phyloP scores from a whole-genome alignment of 2,888 invertebrate genomes.

The Trichopria drosophilae region DNA sequence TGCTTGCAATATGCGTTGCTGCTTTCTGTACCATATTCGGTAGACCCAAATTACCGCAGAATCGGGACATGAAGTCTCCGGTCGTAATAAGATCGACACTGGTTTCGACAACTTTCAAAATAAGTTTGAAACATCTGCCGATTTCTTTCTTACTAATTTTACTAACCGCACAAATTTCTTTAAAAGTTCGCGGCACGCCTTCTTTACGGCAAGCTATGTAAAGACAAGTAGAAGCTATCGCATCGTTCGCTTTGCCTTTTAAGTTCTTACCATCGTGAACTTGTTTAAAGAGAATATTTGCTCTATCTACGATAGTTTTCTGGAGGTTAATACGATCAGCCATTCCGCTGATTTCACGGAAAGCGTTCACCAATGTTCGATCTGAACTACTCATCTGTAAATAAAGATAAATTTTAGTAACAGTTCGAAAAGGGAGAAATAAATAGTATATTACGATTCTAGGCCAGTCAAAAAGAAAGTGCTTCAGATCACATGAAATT shows the following conservation, averaged over 20 bases:
- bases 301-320: constrained; percentile 94
- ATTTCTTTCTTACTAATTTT: constrained; percentile 99
- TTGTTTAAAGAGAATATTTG: constrained; percentile 96
- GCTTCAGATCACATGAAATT: too few species aligned
- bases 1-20: constrained; percentile 94
- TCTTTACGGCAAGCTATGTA: constrained; percentile 99
- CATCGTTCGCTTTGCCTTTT: constrained; percentile 95
- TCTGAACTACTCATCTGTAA: constrained; percentile 92
- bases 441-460: too few species aligned
- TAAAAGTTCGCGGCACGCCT: constrained; percentile 97
- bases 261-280: constrained; percentile 95
- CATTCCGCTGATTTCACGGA: constrained; percentile 97
- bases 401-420: constrained; percentile 52
- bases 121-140: constrained; percentile 95
- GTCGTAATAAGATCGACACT: constrained; percentile 97
- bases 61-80: constrained; percentile 98
- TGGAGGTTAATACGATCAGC: constrained; percentile 97
- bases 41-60: constrained; percentile 92
- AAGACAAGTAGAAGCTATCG: constrained; percentile 97
- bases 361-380: constrained; percentile 91
- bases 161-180: constrained; percentile 98
- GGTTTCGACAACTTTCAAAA: constrained; percentile 93
- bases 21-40: constrained; percentile 89
- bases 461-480: too few species aligned
- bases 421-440: too few species aligned